Evolutionary conservation across 2,888 invertebrate genomes (phyloP), one percentile per base, ranked within the genome.

Genomic region (Tanaodytes sp.): DNA sequence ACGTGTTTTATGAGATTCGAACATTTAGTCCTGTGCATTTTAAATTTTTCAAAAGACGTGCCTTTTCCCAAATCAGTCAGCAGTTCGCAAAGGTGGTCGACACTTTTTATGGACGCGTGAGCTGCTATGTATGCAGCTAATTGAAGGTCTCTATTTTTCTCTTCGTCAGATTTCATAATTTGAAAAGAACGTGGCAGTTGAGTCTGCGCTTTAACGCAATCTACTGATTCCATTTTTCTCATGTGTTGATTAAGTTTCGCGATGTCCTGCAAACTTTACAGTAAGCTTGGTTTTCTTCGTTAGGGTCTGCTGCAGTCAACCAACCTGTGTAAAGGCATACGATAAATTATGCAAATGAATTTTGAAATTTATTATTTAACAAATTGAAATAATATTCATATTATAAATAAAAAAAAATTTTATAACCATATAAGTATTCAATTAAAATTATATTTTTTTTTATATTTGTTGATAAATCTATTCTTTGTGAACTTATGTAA

Each of bases 31-130:
- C 16, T 20, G 16, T 39, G 51, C 16, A 51, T 11, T 45, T 27
- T 45, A 8, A 45, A 27, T 42, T 42, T 42, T 2, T 42, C 42
- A 12, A 42, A 39, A 58, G 23, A 48, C 6, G 42, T 42, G 20
- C 42, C 42, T 42, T 55, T 55, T 18, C 43, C 55, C 12, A 40
- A 43, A n/a, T 43, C 9, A 31, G 40, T 31, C 2, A 55, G 31
- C 11, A 55, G 16, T 12, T 55, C 55, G 27, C 55, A 55, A 0
- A 55, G 20, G 16, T 52, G 52, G 27, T 40, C 52, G 12, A 52
- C 27, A 23, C 27, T 52, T 23, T 39, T 52, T 37, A 52, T 52
- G 4, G 52, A 23, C 1, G 27, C 12, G 30, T 52, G 40, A 20
- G 16, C 30, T 52, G 52, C 52, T 15, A 52, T 23, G 11, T 23